Base-by-base conservation (phyloP, 2,113 vertebrate genomes). In the Actinemys pallida region DNA sequence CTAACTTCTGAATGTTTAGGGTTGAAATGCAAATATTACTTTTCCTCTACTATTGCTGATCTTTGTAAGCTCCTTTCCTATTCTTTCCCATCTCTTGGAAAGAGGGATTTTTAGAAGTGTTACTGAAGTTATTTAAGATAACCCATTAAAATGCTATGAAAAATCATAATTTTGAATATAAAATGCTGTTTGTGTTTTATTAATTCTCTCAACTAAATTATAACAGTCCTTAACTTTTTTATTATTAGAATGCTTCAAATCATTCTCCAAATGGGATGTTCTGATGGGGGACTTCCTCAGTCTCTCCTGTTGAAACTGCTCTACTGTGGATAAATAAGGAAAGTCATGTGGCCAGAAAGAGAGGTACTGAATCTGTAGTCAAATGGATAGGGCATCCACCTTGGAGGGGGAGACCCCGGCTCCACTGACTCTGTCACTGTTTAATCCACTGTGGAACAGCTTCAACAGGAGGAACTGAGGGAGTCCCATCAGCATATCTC, bases 11-110 rank as follows among this genome's bases (percentile, higher is more conserved):
- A 72, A n/a, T 72, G 16, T 9, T 17, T 8, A 19, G 35, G 83
- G 22, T 1, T 1, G 35, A 49, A 80, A 92, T 29, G 52, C 49
- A 96, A 91, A 88, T 96, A 75, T 57, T 88, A 72, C 8, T 95
- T 88, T 88, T n/a, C 29, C 27, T 83, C 47, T 31, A 75, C 25
- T 20, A 29, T 22, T 88, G 29, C 56, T 94, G 84, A 94, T 93
- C 75, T 91, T 89, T 57, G 76, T 86, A 80, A 92, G 39, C 39
- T 90, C 84, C 75, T 84, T 75, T 53, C 25, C 88, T 65, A 16
- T 79, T 54, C 87, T 96, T 89, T 88, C 89, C 90, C 91, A 83
- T 83, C 84, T 82, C 52, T 53, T 39, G 24, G 45, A 91, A 92
- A 72, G 8, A 5, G 27, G 86, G 53, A 92, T 87, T 93, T 95